A percentile compares a stretch with the other conserved stretches of the same genome.
These are phyloP conservation scores for Tragelaphus imberbis DNA, from an alignment of 2,113 vertebrate species.

Conservation along the genomic window DNA sequence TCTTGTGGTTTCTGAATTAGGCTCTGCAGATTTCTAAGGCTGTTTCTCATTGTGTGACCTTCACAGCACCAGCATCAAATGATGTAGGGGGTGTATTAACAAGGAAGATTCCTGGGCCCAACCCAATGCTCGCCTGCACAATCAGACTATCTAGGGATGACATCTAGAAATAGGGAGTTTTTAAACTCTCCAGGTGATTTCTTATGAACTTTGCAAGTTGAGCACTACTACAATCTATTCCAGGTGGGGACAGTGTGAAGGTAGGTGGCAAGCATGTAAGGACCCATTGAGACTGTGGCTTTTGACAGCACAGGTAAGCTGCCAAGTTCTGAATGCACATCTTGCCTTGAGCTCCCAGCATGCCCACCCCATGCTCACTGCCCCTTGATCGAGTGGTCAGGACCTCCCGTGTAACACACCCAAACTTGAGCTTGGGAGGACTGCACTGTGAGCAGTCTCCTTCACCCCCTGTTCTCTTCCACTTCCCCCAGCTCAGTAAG, in stretches of 20 bases:
- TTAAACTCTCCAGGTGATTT: neutral
- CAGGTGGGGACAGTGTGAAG: accelerated
- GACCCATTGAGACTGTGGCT: neutral
- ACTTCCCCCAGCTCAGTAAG: neutral
- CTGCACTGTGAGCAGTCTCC: neutral
- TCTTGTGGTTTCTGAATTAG: neutral
- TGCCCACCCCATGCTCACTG: neutral
- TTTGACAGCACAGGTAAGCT: neutral
- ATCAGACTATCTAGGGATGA: neutral
- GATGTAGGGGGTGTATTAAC: neutral
- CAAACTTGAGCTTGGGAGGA: neutral
- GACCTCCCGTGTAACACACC: neutral
- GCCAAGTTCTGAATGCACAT: neutral
- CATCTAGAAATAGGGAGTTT: neutral
- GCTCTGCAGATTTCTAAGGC: neutral
- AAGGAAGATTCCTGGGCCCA: neutral
- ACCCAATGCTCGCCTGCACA: neutral
- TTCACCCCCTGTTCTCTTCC: neutral
- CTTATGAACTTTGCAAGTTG: neutral
- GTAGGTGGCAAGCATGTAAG: neutral
- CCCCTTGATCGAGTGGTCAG: neutral
- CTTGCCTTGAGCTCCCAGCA: neutral
- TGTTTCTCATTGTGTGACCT: neutral
- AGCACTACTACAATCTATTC: neutral
- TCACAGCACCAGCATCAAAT: neutral